Base-by-base conservation (phyloP, 2,888 invertebrate genomes). In the Idaea biselata region DNA sequence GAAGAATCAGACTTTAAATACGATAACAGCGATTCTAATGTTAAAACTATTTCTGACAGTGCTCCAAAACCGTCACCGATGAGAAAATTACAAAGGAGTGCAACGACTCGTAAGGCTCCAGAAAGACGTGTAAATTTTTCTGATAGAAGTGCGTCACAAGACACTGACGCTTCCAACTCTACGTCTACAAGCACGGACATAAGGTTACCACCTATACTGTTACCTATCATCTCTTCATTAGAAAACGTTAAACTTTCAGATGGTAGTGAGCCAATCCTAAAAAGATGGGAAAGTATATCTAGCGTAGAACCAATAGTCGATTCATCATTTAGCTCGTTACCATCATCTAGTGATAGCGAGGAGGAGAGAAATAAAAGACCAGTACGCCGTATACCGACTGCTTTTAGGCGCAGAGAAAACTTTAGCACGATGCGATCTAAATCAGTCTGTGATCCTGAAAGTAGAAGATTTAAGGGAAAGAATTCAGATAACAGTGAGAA, bases 261-360 rank as follows among this genome's bases (percentile, higher is more conserved):
- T 65, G 75, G 84, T 11, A 76, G 79, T 1, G 92, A 92, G 65
- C 87, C 89, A n/a, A 77, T 90, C 60, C 68, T 93, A 17, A 93
- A 91, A 77, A 83, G 93, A 61, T 94, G 94, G 87, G 94, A 94
- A 70, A 95, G 95, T 75, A 93, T 95, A 55, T 95, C 95, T 0
- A 96, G 96, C 75, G 92, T 95, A 18, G 95, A 95, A 60, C 95
- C 95, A 16, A 94, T 95, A 69, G 91, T 95, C 31, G 95, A 96
- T 84, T 95, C 94, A 56, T 94, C 94, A 53, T 93, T 94, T 61
- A 94, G 94, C 72, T 95, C 94, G 55, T 84, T 94, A 58, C 94
- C 94, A 60, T 88, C 91, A 31, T 91, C 92, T 32, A 93, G 92
- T 67, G 93, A 93, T 17, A 93, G 88, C 75, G 88, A 93, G 75